Conservation (phyloP, 2,888 invertebrate species). For the Cepaea hortensis region DNA sequence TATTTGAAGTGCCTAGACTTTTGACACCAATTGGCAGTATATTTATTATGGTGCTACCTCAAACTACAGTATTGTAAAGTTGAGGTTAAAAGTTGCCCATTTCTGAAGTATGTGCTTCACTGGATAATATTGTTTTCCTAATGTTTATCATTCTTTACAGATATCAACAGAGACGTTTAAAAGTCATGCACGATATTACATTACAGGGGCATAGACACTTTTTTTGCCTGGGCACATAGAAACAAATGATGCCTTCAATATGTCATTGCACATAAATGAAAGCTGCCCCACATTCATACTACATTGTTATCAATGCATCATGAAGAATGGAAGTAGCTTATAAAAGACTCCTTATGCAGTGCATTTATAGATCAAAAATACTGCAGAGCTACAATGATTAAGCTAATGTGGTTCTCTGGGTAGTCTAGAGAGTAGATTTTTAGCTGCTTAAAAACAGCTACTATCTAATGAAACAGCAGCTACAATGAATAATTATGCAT, state of each 20-base stretch:
- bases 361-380: neutral
- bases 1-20: too few relatives aligned
- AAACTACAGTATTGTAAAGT: neutral
- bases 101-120: neutral
- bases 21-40: neutral
- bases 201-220: neutral
- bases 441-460: too few relatives aligned
- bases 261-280: too few relatives aligned
- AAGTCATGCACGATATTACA: neutral
- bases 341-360: neutral
- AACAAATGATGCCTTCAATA: too few relatives aligned
- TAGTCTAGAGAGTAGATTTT: too few relatives aligned
- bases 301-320: neutral
- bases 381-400: neutral
- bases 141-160: conserved; percentile 14
- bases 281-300: too few relatives aligned
- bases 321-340: neutral
- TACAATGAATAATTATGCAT: neutral
- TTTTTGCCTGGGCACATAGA: neutral
- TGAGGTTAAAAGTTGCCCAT: neutral
- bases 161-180: neutral
- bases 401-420: neutral
- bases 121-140: neutral
- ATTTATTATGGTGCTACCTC: neutral
- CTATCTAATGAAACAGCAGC: neutral